Evolutionary conservation across 1,140 invertebrate species (phyloP), one percentile per base, ranked within the genome.

Genomic region (Trachelipus rathkii): DNA sequence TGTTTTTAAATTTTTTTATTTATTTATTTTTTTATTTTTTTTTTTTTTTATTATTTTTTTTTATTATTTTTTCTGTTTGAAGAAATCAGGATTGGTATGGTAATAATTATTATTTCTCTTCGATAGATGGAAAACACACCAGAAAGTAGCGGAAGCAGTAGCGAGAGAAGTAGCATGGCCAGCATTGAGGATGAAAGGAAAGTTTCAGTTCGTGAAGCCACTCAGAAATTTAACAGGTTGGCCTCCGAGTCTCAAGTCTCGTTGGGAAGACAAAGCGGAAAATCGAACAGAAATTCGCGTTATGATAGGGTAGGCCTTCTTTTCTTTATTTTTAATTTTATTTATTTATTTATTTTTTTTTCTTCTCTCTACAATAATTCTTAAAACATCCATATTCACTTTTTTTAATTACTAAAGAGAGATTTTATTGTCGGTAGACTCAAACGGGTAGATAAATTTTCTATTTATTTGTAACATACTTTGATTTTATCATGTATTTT

Each of bases 221-320:
- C 93, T 82, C 91, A 95, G 86, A 94, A 94, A 84, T 95, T 97
- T 84, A 95, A 97, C 85, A 89, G 92, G 82, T 90, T 96, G 88
- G 93, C 93, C 72, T 94, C 92, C 8, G 90, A 93, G 77, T 77
- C 80, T 0, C 75, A 82, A 71, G 67, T 80, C 10, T 24, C 19
- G 21, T 74, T 72, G 72, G 66, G 71, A 60, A 72, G 79, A 71
- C 45, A 23, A 43, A 75, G 74, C 68, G 74, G 71, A 66, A 81
- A 81, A 71, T 78, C 76, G 53, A 81, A 81, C 75, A 66, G 79
- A 10, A 81, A 76, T 68, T 81, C 79, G 9, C 44, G 79, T 33
- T 76, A 73, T 53, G 79, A 81, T 23, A 74, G 68, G 73, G 79
- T 81, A 23, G 73, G 79, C 75, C n/a, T 44, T 44, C 8, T 19